A percentile compares a stretch with the other conserved stretches of the same genome.
Conservation (phyloP, 35 echinoderm and acorn worm species). For the Eucidaris tribuloides region DNA sequence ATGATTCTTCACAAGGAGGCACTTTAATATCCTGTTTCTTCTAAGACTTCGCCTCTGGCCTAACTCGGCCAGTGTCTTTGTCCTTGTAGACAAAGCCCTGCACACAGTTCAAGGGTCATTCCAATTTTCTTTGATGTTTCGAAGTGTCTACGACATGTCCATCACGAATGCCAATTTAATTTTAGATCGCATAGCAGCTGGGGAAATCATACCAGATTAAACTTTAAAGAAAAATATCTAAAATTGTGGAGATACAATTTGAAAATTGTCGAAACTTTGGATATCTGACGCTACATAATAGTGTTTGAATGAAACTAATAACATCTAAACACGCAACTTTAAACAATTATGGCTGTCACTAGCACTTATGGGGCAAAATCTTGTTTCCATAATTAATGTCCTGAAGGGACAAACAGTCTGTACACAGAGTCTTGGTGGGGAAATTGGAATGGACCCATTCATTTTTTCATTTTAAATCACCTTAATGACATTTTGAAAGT, state of each 20-base stretch:
- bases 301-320: background rate
- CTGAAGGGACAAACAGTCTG: no score
- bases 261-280: no score
- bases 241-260: background rate
- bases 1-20: constrained; percentile 44
- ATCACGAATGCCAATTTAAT: constrained; percentile 17
- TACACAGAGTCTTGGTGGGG: no score
- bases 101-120: constrained; percentile 70
- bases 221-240: background rate
- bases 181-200: constrained; percentile 47
- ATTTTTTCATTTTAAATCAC: background rate
- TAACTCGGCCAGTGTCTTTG: constrained; percentile 33
- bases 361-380: background rate
- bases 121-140: constrained; percentile 37
- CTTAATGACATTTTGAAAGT: background rate
- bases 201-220: background rate
- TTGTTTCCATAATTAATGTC: no score
- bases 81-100: constrained; percentile 67
- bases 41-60: constrained; percentile 48
- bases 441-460: background rate
- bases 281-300: background rate
- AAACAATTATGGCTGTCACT: background rate
- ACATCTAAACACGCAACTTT: background rate
- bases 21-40: constrained; percentile 80
- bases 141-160: constrained; percentile 37